These are phyloP conservation scores for Tuberolachnus salignus DNA, from an alignment of 2,888 invertebrate species.

Conservation along the genomic window DNA sequence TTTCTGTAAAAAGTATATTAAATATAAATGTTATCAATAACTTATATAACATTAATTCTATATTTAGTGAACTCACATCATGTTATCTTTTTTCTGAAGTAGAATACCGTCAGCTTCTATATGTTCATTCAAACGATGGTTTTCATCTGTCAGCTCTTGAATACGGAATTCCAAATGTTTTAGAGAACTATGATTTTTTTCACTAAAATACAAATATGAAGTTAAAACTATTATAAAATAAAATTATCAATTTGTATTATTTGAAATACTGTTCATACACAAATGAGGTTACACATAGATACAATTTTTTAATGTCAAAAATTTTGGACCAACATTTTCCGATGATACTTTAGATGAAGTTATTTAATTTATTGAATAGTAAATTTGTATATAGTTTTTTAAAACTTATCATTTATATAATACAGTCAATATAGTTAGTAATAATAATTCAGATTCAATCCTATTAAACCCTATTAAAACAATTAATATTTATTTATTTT, in stretches of 20 bases:
- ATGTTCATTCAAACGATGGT: constrained; percentile 47
- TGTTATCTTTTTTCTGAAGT: constrained; percentile 25
- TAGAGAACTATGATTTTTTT: constrained; percentile 17
- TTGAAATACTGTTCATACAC: too few species aligned
- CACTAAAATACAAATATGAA: constrained; percentile 17
- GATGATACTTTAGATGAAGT: too few species aligned
- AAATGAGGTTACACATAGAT: too few species aligned
- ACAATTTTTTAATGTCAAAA: too few species aligned
- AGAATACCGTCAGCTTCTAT: constrained; percentile 15
- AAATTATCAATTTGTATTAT: not conserved
- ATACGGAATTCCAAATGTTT: constrained; percentile 48
- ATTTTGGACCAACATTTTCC: too few species aligned
- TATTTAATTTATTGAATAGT: too few species aligned
- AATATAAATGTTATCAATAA: constrained; percentile 1
- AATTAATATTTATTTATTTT: too few species aligned
- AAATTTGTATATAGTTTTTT: too few species aligned
- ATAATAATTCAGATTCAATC: too few species aligned
- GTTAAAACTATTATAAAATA: not conserved
- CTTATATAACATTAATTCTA: not conserved
- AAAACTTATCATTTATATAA: too few species aligned
- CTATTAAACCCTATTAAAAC: too few species aligned
- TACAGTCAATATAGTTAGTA: too few species aligned
- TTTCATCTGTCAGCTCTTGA: constrained; percentile 53
- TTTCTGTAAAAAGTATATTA: constrained; percentile 23
- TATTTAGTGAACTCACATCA: constrained; percentile 15